Evolutionary conservation across 2,888 invertebrate genomes (phyloP).

Genomic region (Eilema sororculum): DNA sequence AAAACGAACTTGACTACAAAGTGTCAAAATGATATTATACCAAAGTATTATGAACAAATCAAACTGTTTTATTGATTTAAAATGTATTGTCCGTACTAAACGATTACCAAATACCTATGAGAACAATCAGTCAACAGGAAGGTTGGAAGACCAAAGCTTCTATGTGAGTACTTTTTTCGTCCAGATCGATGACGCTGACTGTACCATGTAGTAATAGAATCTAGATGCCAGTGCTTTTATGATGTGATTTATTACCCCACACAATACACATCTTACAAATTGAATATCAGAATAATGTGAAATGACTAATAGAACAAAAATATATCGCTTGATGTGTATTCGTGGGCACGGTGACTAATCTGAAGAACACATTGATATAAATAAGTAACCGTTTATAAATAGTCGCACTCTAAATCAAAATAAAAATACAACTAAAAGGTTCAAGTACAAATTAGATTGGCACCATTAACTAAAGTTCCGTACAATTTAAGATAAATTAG

Average conservation of each 20-base stretch:
- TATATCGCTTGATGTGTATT: conserved; percentile 26
- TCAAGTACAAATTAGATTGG: conserved; percentile 32
- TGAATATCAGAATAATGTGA: conserved; percentile 17
- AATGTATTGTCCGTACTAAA: too few species aligned
- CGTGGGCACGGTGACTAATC: conserved; percentile 36
- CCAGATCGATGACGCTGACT: neutral
- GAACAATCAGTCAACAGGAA: too few species aligned
- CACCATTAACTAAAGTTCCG: conserved; percentile 2
- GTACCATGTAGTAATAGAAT: conserved; percentile 38
- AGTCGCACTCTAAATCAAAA: conserved; percentile 31
- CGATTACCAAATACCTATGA: too few species aligned
- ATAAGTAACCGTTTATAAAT: conserved; percentile 41
- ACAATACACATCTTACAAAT: conserved; percentile 21
- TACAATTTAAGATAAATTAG: conserved; percentile 16
- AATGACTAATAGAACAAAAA: conserved; percentile 43
- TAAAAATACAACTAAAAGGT: conserved; percentile 27
- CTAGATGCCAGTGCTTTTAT: conserved; percentile 32
- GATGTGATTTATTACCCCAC: conserved; percentile 31
- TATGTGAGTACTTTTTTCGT: too few species aligned
- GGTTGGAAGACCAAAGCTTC: too few species aligned
- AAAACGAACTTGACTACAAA: too few species aligned
- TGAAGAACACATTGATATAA: conserved; percentile 31
- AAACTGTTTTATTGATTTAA: too few species aligned
- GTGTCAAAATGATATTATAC: too few species aligned
- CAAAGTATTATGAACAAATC: too few species aligned